Base-by-base conservation (phyloP, 2,113 vertebrate genomes). In the Callipepla squamata region DNA sequence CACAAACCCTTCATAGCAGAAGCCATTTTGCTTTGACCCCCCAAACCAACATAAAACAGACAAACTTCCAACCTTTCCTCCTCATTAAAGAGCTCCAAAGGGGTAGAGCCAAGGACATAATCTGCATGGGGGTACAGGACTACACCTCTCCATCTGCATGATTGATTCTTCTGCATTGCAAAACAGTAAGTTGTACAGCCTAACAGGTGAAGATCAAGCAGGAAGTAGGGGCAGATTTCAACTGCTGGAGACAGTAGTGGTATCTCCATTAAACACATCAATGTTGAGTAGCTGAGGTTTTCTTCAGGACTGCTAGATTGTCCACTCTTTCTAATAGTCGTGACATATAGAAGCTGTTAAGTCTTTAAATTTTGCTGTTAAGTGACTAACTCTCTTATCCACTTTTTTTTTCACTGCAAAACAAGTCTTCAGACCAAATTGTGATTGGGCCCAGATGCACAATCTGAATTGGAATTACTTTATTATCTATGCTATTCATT, bases 381-480 rank as follows among this genome's bases (percentile, higher is more conserved):
- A 73, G 67, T 80, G 17, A 38, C 13, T 57, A 80, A 83, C 36
- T 89, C 76, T 69, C 21, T 67, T 70, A 70, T 17, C 4, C 25
- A 26, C 1, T 23, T 83, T 90, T 89, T 70, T 86, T 72, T 2
- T 65, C 69, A 26, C 44, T 76, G 80, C 69, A 84, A 79, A 82
- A 77, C 51, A 88, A 74, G 93, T 92, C 63, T 94, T 81, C 87
- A 90, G 65, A 84, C 91, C 87, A 94, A 91, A 84, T 38, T 84
- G n/a, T 91, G 73, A 95, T 94, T 94, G 82, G 82, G 48, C 94
- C 90, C 96, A 94, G 76, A 94, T 95, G 94, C 75, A 90, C 51
- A 83, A 84, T 96, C 76, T 86, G 94, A 94, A 95, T 96, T 65
- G 40, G 69, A 94, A 95, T 96, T 67, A 86, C 90, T 85, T 92